Percentiles rank a stretch among this genome's conserved stretches.
Evolutionary conservation across 2,888 invertebrate genomes (phyloP).

Genomic region (Hetaerina titia): DNA sequence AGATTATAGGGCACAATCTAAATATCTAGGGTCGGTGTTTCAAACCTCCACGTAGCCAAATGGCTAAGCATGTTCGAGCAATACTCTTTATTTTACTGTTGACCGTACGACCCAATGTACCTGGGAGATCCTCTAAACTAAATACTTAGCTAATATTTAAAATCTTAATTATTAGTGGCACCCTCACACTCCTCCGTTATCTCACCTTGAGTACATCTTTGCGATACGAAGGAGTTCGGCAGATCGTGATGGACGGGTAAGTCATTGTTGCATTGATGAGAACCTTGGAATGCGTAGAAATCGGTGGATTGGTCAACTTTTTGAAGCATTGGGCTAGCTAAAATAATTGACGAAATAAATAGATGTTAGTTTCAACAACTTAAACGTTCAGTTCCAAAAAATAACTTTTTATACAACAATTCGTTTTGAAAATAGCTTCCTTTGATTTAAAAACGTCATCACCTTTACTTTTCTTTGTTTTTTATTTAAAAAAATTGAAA

Average conservation of each 20-base stretch:
- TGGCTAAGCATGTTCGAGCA: no score
- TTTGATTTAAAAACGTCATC: background rate
- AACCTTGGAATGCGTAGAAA: slow-evolving; percentile 85
- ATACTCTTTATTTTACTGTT: no score
- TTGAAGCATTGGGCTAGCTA: slow-evolving; percentile 81
- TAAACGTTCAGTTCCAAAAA: background rate
- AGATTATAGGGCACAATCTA: no score
- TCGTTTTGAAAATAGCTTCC: no score
- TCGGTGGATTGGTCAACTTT: slow-evolving; percentile 82
- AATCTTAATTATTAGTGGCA: no score
- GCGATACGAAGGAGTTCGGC: slow-evolving; percentile 83
- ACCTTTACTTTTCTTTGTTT: background rate
- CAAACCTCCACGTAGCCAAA: no score
- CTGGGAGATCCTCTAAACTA: no score
- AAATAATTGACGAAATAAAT: slow-evolving; percentile 37
- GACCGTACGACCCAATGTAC: no score
- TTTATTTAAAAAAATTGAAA: no score
- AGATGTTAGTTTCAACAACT: background rate
- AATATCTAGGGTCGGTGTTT: no score
- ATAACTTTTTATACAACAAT: no score
- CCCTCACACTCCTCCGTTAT: slow-evolving; percentile 68
- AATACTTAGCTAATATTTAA: no score
- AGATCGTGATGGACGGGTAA: slow-evolving; percentile 85
- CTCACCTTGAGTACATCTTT: slow-evolving; percentile 80
- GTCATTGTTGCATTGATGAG: slow-evolving; percentile 83